phyloP scores from a whole-genome alignment of 2,113 vertebrate species.

The Dicrurus megarhynchus region DNA sequence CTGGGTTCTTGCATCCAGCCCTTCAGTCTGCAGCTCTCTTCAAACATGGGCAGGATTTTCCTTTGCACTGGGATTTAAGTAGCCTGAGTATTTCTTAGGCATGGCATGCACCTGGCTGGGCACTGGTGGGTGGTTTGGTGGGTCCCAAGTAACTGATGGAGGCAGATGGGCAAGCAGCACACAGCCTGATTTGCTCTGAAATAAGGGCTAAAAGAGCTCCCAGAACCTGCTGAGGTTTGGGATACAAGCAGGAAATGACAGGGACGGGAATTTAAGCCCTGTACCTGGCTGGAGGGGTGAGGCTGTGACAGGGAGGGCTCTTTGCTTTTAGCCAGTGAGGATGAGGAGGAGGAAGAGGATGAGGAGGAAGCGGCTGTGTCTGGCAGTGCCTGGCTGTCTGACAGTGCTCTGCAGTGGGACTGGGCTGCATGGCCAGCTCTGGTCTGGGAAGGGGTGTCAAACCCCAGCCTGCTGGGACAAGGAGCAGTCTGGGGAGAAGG shows the following conservation, averaged over 20 bases:
- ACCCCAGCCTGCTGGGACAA: neutral
- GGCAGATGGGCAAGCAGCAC: neutral
- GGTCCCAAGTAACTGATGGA: neutral
- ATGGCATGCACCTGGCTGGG: neutral
- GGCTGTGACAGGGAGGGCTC: neutral
- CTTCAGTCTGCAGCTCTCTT: neutral
- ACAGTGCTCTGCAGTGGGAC: neutral
- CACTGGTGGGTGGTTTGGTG: neutral
- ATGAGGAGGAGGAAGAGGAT: neutral
- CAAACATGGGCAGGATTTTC: neutral
- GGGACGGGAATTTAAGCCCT: neutral
- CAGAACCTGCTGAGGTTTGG: neutral
- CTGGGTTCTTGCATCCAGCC: neutral
- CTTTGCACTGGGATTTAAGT: neutral
- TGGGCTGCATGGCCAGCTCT: rapidly evolving
- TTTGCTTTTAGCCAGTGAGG: neutral
- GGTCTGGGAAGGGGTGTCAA: neutral
- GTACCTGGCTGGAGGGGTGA: neutral
- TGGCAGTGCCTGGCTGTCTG: neutral
- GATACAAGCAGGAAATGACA: neutral
- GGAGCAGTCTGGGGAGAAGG: neutral
- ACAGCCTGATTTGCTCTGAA: neutral
- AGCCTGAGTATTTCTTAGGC: neutral
- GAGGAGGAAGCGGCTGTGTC: neutral
- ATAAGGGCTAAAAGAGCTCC: neutral